phyloP scores from a whole-genome alignment of 2,797 vertebrate species.

The Moxostoma hubbsi region DNA sequence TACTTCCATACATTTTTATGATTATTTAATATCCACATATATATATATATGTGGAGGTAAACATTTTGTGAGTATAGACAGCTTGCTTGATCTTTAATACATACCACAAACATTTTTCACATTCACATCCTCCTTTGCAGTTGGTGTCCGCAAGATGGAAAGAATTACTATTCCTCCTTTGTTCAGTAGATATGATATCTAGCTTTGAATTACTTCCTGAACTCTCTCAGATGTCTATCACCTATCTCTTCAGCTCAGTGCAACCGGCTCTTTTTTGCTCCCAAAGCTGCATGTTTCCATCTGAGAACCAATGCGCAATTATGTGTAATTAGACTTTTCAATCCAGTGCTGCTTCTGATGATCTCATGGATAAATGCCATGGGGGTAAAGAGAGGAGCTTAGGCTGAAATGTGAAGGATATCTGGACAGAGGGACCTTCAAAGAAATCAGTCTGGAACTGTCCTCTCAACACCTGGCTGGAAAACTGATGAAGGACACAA shows the following conservation, averaged over 20 bases:
- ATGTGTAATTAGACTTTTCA: constrained; percentile 58
- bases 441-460: constrained; percentile 46
- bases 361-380: constrained; percentile 53
- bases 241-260: constrained; percentile 22
- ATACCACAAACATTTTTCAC: no score
- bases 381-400: constrained; percentile 10
- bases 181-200: constrained; percentile 29
- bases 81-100: no score
- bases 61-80: no score
- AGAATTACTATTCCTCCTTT: neutral
- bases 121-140: neutral
- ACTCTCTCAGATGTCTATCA: constrained; percentile 29
- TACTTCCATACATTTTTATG: no score
- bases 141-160: constrained; percentile 11
- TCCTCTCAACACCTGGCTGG: constrained; percentile 34
- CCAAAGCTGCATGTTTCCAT: constrained; percentile 36
- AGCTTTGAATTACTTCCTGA: constrained; percentile 39
- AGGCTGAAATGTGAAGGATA: constrained; percentile 46
- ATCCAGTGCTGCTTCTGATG: constrained; percentile 44
- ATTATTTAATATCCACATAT: no score
- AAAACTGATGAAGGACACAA: constrained; percentile 46
- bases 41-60: no score
- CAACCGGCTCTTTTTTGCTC: constrained; percentile 9
- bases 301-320: constrained; percentile 50
- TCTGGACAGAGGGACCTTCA: constrained; percentile 44